Base-by-base conservation (phyloP, 2,888 invertebrate species). In the Megalurothrips usitatus region DNA sequence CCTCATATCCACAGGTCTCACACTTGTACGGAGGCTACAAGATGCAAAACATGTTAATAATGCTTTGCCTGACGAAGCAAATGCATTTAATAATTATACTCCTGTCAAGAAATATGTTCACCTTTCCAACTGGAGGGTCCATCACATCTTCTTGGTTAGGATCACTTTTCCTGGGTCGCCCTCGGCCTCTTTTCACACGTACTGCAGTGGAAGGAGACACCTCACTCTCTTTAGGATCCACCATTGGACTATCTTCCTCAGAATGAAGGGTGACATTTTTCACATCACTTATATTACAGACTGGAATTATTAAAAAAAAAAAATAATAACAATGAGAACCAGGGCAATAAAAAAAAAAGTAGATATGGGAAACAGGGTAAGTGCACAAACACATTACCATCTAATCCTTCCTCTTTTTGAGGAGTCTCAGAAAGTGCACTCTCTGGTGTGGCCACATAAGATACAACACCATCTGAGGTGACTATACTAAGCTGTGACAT, bases 1-100 rank as follows among this genome's bases (percentile, higher is more conserved):
- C 89, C 68, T 87, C 86, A 85, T 89, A 87, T 12, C 87, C 87
- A 85, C 91, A 91, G 78, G 88, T 86, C 47, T 88, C 87, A 85
- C 91, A 91, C 79, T 85, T 87, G 84, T 87, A 88, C 11, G 89
- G 88, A 23, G 88, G 88, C 87, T 86, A 81, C 80, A 82, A 83
- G 19, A 80, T 80, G 47, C 17, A 58, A 52, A 79, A 75, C 23
- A 9, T 23, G 12, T 75, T 26, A 9, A 26, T 23, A 68, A 0
- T 26, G 10, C 10, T 9, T 23, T 75, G 26, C 23, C 58, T 58
- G 58, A 17, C 17, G 0, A 6, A 14, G 58, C 58, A 0, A 43
- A 43, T 43, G 1, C 6, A 58, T 58, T 14, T 19, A 0, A 58
- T 14, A 58, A 58, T 6, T 14, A 14, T 0, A 58, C 19, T 58